Percentiles rank a stretch among this genome's conserved stretches.
phyloP scores from a whole-genome alignment of 1,140 invertebrate genomes.

The Cyclina sinensis region DNA sequence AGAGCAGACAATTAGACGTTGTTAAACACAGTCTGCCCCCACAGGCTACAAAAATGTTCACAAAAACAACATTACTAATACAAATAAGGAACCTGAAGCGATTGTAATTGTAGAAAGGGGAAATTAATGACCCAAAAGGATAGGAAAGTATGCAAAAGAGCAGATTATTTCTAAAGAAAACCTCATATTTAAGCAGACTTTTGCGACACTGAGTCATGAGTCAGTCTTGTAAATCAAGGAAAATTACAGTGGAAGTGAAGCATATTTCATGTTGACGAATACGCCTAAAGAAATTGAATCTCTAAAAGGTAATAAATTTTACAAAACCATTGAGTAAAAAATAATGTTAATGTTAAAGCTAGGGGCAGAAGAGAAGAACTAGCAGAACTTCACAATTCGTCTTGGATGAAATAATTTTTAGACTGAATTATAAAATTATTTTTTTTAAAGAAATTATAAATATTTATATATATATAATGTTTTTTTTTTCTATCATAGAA shows the following conservation, averaged over 20 bases:
- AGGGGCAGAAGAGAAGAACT: no score
- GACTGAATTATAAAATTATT: no score
- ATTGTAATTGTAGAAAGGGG: constrained; percentile 23
- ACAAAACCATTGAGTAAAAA: not conserved
- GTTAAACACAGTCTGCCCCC: not conserved
- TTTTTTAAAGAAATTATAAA: no score
- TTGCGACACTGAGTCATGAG: constrained; percentile 26
- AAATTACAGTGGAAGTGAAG: not conserved
- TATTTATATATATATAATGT: no score
- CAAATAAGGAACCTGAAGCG: constrained; percentile 31
- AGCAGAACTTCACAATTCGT: no score
- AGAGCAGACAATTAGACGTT: not conserved
- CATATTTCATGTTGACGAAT: constrained; percentile 7
- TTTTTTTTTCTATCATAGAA: no score
- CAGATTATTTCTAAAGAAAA: constrained; percentile 9
- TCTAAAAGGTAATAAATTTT: constrained; percentile 12
- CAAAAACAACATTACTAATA: constrained; percentile 7
- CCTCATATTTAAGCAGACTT: not conserved
- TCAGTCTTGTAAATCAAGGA: not conserved
- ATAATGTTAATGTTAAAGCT: not conserved
- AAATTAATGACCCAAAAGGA: constrained; percentile 31
- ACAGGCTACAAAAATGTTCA: not conserved
- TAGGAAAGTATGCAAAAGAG: constrained; percentile 32
- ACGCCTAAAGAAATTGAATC: not conserved
- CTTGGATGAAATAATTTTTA: no score